Percentiles rank a stretch among this genome's conserved stretches.
Evolutionary conservation across 2,888 invertebrate genomes (phyloP).

Genomic region (Platycheirus albimanus): DNA sequence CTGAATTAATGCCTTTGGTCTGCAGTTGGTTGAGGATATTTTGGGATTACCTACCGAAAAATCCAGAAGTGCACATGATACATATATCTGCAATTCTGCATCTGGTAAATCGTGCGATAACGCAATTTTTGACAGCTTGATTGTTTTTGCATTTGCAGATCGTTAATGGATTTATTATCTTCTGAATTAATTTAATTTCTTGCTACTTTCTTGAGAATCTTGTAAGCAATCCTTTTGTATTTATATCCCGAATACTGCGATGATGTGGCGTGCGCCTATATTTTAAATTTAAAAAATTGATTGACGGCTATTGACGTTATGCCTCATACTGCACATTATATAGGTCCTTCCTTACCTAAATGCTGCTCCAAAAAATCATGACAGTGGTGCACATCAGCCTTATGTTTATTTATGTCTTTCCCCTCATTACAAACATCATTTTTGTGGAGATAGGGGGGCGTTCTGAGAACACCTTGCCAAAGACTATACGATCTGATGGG

Average conservation of each 20-base stretch:
- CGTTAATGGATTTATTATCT: slow-evolving; percentile 35
- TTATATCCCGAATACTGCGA: background rate
- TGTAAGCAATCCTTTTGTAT: slow-evolving; percentile 1
- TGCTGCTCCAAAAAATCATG: background rate
- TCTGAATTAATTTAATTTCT: slow-evolving; percentile 11
- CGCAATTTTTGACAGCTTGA: slow-evolving; percentile 38
- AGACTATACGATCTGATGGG: slow-evolving; percentile 19
- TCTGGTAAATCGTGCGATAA: slow-evolving; percentile 29
- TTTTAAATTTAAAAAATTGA: slow-evolving; percentile 8
- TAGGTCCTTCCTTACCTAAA: slow-evolving; percentile 14
- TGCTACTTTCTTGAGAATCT: background rate
- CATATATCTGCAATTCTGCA: background rate
- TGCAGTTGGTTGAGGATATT: background rate
- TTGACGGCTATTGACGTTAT: slow-evolving; percentile 34
- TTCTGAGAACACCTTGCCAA: slow-evolving; percentile 54
- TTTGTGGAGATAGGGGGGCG: slow-evolving; percentile 38
- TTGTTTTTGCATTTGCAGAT: slow-evolving; percentile 28
- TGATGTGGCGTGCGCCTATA: background rate
- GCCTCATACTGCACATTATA: slow-evolving; percentile 23
- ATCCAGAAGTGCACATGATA: background rate
- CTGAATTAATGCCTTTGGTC: no score
- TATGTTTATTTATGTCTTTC: slow-evolving; percentile 61
- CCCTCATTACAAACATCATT: slow-evolving; percentile 50
- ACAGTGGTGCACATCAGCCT: slow-evolving; percentile 25
- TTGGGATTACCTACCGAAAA: no score